Evolutionary conservation across 2,113 vertebrate genomes (phyloP).

Genomic region (Chaetodon auriga): DNA sequence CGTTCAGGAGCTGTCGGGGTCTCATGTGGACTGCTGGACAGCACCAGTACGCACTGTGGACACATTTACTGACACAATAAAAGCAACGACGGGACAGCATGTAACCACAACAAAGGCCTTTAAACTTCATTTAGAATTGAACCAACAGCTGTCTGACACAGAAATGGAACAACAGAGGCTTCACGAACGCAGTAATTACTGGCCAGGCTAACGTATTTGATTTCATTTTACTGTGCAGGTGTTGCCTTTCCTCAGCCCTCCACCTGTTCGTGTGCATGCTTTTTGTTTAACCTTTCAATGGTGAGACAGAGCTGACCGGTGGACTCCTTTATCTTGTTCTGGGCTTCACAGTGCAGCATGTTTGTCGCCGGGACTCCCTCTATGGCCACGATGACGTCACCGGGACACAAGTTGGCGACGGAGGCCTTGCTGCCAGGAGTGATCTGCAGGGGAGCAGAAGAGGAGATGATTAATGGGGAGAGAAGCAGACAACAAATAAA

Average conservation of each 20-base stretch:
- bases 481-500: neutral
- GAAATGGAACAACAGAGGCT: neutral
- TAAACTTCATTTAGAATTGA: neutral
- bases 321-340: constrained; percentile 96
- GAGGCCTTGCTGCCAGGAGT: constrained; percentile 96
- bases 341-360: constrained; percentile 96
- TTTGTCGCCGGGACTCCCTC: constrained; percentile 89
- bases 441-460: constrained; percentile 82
- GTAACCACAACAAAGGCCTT: neutral
- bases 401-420: constrained; percentile 90
- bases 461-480: neutral
- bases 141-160: constrained; percentile 19
- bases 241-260: neutral
- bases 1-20: too few species aligned
- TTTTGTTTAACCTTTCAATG: constrained; percentile 90
- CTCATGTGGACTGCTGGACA: too few species aligned
- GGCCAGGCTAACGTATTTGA: neutral
- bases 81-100: neutral
- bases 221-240: neutral
- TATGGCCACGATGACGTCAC: constrained; percentile 94
- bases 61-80: neutral
- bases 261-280: constrained; percentile 6
- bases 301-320: constrained; percentile 88
- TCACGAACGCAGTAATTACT: neutral
- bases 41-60: neutral